Evolutionary conservation across 2,888 invertebrate genomes (phyloP), one percentile per base, ranked within the genome.

Genomic region (Agriopis aurantiaria): DNA sequence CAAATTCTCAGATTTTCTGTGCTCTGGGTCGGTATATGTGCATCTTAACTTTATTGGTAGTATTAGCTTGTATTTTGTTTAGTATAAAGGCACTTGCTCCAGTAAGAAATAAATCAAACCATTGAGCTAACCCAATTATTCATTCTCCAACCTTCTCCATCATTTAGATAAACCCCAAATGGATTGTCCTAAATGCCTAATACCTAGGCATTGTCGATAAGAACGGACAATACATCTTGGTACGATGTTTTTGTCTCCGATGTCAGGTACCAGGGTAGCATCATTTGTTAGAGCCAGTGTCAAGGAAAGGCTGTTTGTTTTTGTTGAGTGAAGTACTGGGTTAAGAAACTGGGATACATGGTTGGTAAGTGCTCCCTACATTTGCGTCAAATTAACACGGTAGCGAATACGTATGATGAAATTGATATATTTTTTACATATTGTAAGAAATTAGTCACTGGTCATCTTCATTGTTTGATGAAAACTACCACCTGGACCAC

Each of bases 161-260:
- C 48, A 67, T 61, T 67, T 49, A 61, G 67, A 49, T 67, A 63
- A 68, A 45, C 17, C 51, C 67, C 40, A 53, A 68, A 63, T 53
- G 41, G 58, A 63, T 58, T 52, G 62, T 45, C 55, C 60, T 46
- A 61, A 68, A 60, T 49, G 45, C 51, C 59, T 64, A 65, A 69
- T 65, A 51, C 60, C 69, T 69, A 69, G 60, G 60, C 49, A 48
- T 61, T 61, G 65, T 65, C 60, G 69, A 69, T 69, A 69, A 60
- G 55, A 64, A 60, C 6, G 49, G 61, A 62, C 68, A 49, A 68
- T 68, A 68, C 62, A 43, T 68, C 68, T 57, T 62, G 68, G 9
- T 14, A 33, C 45, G 5, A 52, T 43, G 57, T 61, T 67, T 67
- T 56, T 67, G 67, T 67, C 56, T 48, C 49, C 45, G 43, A 49